These are phyloP conservation scores for Anagyrus pseudococci DNA, from an alignment of 2,888 invertebrate species.

Conservation along the genomic window DNA sequence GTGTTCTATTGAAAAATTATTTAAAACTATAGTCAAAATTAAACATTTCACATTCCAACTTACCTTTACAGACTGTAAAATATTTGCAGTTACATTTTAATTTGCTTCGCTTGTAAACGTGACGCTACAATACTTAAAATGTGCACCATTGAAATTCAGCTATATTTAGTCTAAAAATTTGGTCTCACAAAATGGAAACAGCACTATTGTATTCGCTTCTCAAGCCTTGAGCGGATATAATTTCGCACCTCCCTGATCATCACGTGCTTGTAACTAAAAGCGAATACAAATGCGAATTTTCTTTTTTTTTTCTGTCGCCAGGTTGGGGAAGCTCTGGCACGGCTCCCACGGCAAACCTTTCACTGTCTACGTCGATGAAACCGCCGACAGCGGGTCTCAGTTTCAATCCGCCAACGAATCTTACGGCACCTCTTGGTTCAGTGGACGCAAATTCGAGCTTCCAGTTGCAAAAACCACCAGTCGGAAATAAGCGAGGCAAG, in stretches of 20 bases:
- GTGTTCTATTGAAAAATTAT: no score
- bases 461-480: slow-evolving; percentile 76
- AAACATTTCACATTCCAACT: no score
- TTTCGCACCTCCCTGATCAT: slow-evolving; percentile 14
- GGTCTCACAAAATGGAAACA: no score
- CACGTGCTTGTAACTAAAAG: background rate
- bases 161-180: no score
- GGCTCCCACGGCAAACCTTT: slow-evolving; percentile 50
- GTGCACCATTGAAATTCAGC: no score
- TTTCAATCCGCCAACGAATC: slow-evolving; percentile 56
- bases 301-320: slow-evolving; percentile 6
- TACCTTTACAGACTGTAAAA: no score
- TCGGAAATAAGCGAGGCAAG: slow-evolving; percentile 73
- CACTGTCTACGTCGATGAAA: slow-evolving; percentile 51
- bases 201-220: no score
- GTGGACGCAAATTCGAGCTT: slow-evolving; percentile 62
- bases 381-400: slow-evolving; percentile 57
- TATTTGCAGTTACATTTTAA: no score
- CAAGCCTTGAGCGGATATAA: no score
- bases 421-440: slow-evolving; percentile 54
- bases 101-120: no score
- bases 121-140: no score
- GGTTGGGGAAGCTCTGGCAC: slow-evolving; percentile 28
- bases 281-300: background rate
- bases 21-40: background rate